Conservation (phyloP, 2,113 vertebrate species). For the Mirza zaza region DNA sequence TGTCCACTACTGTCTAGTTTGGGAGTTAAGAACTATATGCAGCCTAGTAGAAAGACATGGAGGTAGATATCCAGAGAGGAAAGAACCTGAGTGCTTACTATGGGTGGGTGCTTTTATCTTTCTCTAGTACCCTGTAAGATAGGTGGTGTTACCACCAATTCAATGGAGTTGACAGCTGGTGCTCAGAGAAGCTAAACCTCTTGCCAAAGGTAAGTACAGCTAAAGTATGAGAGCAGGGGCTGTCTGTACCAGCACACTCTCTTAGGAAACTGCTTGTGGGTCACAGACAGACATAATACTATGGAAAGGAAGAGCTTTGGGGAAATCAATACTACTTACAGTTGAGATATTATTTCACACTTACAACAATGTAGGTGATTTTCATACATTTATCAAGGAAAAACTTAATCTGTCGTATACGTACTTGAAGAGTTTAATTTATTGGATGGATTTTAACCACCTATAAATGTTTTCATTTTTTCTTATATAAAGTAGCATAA, state of each 20-base stretch:
- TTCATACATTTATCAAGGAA: not conserved
- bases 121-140: not conserved
- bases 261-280: not conserved
- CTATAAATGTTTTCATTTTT: not conserved
- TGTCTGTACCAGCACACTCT: not conserved
- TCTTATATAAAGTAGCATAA: not conserved
- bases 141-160: not conserved
- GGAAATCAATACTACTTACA: not conserved
- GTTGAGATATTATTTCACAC: not conserved
- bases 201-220: not conserved
- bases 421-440: conserved; percentile 29
- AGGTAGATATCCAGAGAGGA: not conserved
- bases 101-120: not conserved
- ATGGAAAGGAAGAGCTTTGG: not conserved
- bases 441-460: not conserved
- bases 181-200: not conserved
- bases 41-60: not conserved
- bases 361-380: not conserved
- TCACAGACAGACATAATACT: not conserved
- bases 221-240: not conserved
- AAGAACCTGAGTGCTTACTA: not conserved
- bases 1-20: not conserved
- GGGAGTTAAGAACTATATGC: not conserved
- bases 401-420: not conserved
- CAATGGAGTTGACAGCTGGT: not conserved